Conservation (phyloP, 2,888 invertebrate genomes). For the Mesorhabditis sp. region DNA sequence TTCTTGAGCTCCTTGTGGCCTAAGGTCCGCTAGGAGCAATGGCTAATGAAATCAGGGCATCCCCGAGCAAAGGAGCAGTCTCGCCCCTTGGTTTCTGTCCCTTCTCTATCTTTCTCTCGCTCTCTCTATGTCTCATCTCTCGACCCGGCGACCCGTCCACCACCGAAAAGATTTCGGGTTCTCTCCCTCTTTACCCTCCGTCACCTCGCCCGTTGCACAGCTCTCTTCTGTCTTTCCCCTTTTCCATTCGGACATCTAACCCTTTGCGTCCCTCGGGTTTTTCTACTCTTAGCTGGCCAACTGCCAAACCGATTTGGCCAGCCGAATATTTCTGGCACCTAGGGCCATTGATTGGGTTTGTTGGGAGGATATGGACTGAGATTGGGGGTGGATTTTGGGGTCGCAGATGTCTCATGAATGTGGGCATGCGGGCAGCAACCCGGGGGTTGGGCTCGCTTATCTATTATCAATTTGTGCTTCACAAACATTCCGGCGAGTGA, state of each 20-base stretch:
- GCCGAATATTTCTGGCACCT: no score
- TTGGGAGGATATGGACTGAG: no score
- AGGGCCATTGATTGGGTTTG: no score
- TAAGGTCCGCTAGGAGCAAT: neutral
- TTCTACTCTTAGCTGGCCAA: constrained; percentile 5
- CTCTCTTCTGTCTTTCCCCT: constrained; percentile 9
- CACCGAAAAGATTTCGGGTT: constrained; percentile 12
- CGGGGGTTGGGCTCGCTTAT: no score
- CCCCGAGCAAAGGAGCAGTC: neutral
- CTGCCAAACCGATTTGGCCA: no score
- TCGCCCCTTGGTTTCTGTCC: constrained; percentile 14
- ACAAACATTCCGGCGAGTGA: no score
- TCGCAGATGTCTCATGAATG: no score
- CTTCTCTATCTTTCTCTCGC: constrained; percentile 13
- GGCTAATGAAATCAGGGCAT: neutral
- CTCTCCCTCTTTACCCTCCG: constrained; percentile 18
- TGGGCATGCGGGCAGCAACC: no score
- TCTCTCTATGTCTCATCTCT: constrained; percentile 11
- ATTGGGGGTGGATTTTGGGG: no score
- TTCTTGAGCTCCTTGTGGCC: neutral
- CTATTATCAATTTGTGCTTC: no score
- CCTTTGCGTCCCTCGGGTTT: constrained; percentile 19
- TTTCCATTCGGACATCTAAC: constrained; percentile 5
- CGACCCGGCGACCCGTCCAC: constrained; percentile 10
- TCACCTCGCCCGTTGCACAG: constrained; percentile 3